phyloP scores from a whole-genome alignment of 2,113 vertebrate species.

The Mesitornis unicolor region DNA sequence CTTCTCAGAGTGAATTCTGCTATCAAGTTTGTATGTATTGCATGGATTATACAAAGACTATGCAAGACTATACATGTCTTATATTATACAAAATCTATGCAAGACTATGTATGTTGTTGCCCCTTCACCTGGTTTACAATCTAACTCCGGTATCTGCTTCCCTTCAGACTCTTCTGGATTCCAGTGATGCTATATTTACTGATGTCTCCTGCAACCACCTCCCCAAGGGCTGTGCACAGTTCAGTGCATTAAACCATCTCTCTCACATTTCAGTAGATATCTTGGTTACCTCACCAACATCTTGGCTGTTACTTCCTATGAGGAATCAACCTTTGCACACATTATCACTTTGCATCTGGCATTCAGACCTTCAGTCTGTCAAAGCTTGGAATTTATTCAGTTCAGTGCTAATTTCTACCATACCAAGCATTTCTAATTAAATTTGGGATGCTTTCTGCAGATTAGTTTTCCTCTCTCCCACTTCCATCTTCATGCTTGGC shows the following conservation, averaged over 20 bases:
- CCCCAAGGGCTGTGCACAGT: not conserved
- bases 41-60: not conserved
- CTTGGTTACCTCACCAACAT: not conserved
- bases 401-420: conserved; percentile 47
- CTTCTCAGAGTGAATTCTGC: not conserved
- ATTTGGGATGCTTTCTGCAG: conserved; percentile 42
- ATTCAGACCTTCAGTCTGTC: conserved; percentile 25
- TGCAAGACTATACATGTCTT: no score
- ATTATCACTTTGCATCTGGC: conserved; percentile 40
- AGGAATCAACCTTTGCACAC: conserved; percentile 3
- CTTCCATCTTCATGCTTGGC: not conserved
- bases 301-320: not conserved
- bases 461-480: conserved; percentile 34
- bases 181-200: not conserved
- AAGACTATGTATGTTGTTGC: no score
- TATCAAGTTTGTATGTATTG: not conserved
- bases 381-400: conserved; percentile 9
- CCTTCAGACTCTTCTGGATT: not conserved
- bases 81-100: no score
- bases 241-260: not conserved
- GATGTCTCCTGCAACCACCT: not conserved
- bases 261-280: not conserved
- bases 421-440: conserved; percentile 49
- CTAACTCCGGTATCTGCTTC: not conserved
- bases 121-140: not conserved